Conservation (phyloP, 2,797 vertebrate species). For the Garrulus glandarius region DNA sequence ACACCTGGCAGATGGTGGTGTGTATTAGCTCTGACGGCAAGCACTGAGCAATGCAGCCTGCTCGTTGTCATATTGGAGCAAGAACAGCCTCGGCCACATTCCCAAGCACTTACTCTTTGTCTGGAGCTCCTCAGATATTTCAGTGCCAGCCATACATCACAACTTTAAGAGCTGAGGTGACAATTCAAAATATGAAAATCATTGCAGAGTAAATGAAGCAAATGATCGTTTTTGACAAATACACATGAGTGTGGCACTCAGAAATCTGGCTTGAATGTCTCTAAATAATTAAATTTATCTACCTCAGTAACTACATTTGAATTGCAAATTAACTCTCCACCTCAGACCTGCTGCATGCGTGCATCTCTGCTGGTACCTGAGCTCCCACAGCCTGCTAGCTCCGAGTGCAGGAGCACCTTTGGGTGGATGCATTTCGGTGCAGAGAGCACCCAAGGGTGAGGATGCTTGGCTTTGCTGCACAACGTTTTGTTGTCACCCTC, state of each 20-base stretch:
- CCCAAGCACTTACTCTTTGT: conserved; percentile 36
- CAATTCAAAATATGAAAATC: conserved; percentile 54
- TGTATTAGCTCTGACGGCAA: not conserved
- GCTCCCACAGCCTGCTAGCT: not conserved
- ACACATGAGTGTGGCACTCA: conserved; percentile 54
- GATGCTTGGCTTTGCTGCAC: not conserved
- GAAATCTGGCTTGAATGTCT: conserved; percentile 60
- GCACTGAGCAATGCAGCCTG: conserved; percentile 17
- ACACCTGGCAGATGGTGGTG: not conserved
- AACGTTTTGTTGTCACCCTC: rapidly evolving
- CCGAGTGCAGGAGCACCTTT: not conserved
- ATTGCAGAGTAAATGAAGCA: conserved; percentile 65
- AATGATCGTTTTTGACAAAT: conserved; percentile 67
- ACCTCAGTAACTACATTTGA: conserved; percentile 58
- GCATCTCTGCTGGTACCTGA: not conserved
- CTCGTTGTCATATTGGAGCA: not conserved
- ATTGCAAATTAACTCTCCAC: conserved; percentile 55
- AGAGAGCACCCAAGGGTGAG: not conserved
- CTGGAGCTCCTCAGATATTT: conserved; percentile 34
- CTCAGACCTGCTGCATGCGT: not conserved
- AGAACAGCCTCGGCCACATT: not conserved
- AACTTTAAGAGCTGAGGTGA: conserved; percentile 38
- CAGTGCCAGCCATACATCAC: conserved; percentile 53
- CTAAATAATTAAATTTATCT: conserved; percentile 69
- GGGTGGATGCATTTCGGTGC: not conserved